These are phyloP conservation scores for Struthidea cinerea DNA, from an alignment of 2,113 vertebrate genomes.

Conservation along the genomic window DNA sequence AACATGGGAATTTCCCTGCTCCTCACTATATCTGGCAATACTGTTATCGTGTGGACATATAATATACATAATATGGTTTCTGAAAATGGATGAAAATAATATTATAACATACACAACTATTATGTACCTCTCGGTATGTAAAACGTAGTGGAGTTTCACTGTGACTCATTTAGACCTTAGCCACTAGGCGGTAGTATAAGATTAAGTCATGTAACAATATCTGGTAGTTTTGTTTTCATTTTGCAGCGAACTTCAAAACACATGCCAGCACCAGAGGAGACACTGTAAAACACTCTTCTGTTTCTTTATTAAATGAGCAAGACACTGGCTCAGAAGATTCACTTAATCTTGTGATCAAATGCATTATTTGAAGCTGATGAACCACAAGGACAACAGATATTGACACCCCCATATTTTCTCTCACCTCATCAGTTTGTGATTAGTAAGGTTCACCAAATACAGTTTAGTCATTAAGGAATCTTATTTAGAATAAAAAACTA, in stretches of 20 bases:
- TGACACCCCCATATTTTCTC: background rate
- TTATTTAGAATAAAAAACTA: background rate
- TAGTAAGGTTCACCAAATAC: background rate
- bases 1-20: background rate
- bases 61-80: background rate
- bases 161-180: background rate
- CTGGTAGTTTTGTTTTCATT: background rate
- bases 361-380: background rate
- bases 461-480: background rate
- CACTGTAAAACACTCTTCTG: background rate
- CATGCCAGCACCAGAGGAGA: background rate
- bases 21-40: background rate
- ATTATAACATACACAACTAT: background rate
- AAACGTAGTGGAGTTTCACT: background rate
- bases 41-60: background rate
- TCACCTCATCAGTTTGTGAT: background rate
- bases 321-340: background rate
- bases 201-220: background rate
- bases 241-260: background rate
- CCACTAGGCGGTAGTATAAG: slow-evolving; percentile 41
- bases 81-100: background rate
- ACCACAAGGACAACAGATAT: background rate
- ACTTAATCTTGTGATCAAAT: background rate
- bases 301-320: background rate
- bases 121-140: too few species aligned